Evolutionary conservation across 1,140 invertebrate genomes (phyloP).

Genomic region (Drosophila trapezifrons): DNA sequence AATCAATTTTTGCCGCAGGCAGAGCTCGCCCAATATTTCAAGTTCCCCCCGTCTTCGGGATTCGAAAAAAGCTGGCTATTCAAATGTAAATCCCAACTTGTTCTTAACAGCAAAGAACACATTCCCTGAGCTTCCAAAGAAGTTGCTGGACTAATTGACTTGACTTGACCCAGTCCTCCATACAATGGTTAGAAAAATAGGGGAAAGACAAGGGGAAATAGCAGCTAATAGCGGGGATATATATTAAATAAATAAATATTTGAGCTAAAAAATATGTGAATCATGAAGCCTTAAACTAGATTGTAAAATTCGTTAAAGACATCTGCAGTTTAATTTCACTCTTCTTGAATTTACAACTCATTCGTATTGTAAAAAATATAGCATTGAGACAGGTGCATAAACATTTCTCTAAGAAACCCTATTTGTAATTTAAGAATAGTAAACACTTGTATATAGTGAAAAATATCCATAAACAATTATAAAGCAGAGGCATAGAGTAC

Average conservation of each 20-base stretch:
- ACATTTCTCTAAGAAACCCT: not conserved
- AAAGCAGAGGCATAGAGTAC: no score
- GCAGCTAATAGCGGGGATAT: no score
- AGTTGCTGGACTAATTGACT: constrained; percentile 31
- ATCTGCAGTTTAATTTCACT: no score
- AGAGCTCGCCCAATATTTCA: constrained; percentile 54
- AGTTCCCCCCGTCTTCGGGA: constrained; percentile 46
- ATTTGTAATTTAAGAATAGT: no score
- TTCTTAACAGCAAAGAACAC: constrained; percentile 48
- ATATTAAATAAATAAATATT: no score
- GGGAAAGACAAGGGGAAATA: not conserved
- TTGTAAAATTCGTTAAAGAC: no score
- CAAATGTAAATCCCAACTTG: constrained; percentile 70
- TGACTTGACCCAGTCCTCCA: constrained; percentile 19
- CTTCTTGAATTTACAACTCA: no score
- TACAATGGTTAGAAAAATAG: constrained; percentile 4
- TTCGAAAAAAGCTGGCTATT: constrained; percentile 39
- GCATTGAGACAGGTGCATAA: not conserved
- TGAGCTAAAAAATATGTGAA: not conserved
- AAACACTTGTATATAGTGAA: not conserved
- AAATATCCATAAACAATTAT: no score
- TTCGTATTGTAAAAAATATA: no score
- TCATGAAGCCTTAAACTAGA: not conserved
- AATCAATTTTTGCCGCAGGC: constrained; percentile 38
- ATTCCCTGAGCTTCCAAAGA: constrained; percentile 16